These are phyloP conservation scores for Notodonta ziczac DNA, from an alignment of 2,888 invertebrate genomes.

Conservation along the genomic window DNA sequence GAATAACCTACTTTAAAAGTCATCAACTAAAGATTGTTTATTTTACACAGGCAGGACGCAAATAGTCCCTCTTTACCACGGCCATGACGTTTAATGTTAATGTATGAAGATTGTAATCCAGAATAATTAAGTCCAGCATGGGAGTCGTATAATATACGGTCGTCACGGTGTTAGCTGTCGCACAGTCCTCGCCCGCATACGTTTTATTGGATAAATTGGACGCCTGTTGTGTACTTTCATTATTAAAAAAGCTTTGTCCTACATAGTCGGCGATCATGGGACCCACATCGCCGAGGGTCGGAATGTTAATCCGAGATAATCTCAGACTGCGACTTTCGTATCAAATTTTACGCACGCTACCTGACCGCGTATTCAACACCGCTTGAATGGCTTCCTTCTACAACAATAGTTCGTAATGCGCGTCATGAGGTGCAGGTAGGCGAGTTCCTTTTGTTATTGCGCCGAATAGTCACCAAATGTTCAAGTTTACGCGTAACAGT, in stretches of 20 bases:
- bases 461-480: conserved; percentile 26
- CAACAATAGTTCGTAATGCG: conserved; percentile 63
- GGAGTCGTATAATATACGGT: conserved; percentile 44
- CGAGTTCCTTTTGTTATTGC: conserved; percentile 50
- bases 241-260: conserved; percentile 64
- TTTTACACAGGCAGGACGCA: background rate
- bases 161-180: conserved; percentile 49
- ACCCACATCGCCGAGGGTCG: conserved; percentile 55
- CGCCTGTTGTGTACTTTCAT: conserved; percentile 61
- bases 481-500: conserved; percentile 8
- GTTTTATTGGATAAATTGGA: conserved; percentile 79
- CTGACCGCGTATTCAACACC: conserved; percentile 72
- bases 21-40: background rate
- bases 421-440: conserved; percentile 64
- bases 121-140: conserved; percentile 66
- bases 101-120: conserved; percentile 63
- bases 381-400: conserved; percentile 73
- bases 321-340: conserved; percentile 64
- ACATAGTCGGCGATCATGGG: conserved; percentile 45
- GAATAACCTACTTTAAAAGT: background rate
- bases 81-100: conserved; percentile 51
- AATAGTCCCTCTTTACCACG: conserved; percentile 18
- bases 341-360: conserved; percentile 80
- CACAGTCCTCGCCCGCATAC: conserved; percentile 69
- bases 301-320: conserved; percentile 83